These are phyloP conservation scores for Diarsia rubi DNA, from an alignment of 2,888 invertebrate species.

Conservation along the genomic window DNA sequence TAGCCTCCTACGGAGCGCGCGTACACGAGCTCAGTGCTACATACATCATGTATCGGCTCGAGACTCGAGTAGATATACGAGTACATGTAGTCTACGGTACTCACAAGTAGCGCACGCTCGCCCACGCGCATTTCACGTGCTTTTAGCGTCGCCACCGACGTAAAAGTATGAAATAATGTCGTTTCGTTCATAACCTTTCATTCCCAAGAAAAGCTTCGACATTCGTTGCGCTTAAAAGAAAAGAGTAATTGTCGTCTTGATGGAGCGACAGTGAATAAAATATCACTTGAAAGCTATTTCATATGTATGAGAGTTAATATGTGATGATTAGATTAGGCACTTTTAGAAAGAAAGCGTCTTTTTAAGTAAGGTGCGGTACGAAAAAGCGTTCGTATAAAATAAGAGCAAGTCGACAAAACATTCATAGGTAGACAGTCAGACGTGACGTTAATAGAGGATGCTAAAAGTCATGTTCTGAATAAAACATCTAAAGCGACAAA, in stretches of 20 bases:
- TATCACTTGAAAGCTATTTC: constrained; percentile 73
- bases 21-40: constrained; percentile 71
- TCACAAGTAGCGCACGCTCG: constrained; percentile 60
- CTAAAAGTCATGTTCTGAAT: constrained; percentile 81
- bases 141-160: constrained; percentile 82
- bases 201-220: constrained; percentile 81
- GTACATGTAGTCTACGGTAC: constrained; percentile 54
- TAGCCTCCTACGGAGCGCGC: constrained; percentile 86
- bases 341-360: constrained; percentile 47
- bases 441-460: constrained; percentile 70
- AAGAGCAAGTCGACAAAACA: constrained; percentile 42
- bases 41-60: constrained; percentile 56
- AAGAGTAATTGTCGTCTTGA: constrained; percentile 78
- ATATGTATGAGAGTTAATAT: constrained; percentile 59
- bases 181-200: constrained; percentile 84
- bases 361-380: constrained; percentile 37
- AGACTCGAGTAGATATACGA: too few species aligned
- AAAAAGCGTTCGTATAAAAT: constrained; percentile 53
- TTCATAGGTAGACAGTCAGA: constrained; percentile 38
- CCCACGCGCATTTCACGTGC: constrained; percentile 83
- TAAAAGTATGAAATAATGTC: constrained; percentile 83
- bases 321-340: constrained; percentile 57
- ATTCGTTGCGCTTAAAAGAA: constrained; percentile 79
- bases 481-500: constrained; percentile 86
- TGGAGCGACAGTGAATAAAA: constrained; percentile 79